Conservation (phyloP, 2,888 invertebrate species). For the Hemithea aestivaria region DNA sequence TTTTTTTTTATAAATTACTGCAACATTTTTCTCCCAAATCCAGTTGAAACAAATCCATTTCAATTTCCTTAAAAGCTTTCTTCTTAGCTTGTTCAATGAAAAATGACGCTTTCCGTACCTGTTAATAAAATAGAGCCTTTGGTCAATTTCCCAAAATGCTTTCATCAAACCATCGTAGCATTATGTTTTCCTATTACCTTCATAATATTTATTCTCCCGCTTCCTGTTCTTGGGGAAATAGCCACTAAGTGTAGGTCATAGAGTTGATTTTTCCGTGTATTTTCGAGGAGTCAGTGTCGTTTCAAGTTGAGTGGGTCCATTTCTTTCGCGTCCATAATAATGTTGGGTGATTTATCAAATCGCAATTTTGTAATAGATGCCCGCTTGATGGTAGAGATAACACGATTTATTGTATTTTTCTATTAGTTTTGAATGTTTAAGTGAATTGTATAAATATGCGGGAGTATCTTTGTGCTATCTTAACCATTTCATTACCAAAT, state of each 20-base stretch:
- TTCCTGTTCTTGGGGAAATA: slow-evolving; percentile 29
- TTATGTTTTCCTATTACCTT: slow-evolving; percentile 65
- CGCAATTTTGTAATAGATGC: slow-evolving; percentile 78
- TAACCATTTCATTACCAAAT: too few relatives aligned
- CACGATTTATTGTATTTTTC: slow-evolving; percentile 48
- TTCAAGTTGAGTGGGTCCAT: slow-evolving; percentile 68
- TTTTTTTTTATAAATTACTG: too few relatives aligned
- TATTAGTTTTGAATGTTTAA: slow-evolving; percentile 14
- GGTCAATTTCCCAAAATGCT: slow-evolving; percentile 62
- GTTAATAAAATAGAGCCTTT: slow-evolving; percentile 39
- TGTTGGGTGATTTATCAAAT: slow-evolving; percentile 77
- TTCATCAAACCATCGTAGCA: slow-evolving; percentile 57
- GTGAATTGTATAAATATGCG: slow-evolving; percentile 3
- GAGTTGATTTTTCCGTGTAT: slow-evolving; percentile 36
- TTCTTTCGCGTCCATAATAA: slow-evolving; percentile 75
- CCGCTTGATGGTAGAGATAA: slow-evolving; percentile 66
- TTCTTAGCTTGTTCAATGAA: slow-evolving; percentile 4
- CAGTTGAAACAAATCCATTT: background rate
- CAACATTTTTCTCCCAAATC: too few relatives aligned
- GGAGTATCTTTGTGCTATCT: background rate
- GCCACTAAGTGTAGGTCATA: slow-evolving; percentile 34
- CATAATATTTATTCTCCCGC: slow-evolving; percentile 58
- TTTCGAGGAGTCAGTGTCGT: slow-evolving; percentile 42
- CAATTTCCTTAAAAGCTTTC: background rate
- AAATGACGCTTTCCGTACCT: slow-evolving; percentile 11